A percentile compares a stretch with the other conserved stretches of the same genome.
phyloP scores from a whole-genome alignment of 2,113 vertebrate species.

The Lethenteron camtschaticum region DNA sequence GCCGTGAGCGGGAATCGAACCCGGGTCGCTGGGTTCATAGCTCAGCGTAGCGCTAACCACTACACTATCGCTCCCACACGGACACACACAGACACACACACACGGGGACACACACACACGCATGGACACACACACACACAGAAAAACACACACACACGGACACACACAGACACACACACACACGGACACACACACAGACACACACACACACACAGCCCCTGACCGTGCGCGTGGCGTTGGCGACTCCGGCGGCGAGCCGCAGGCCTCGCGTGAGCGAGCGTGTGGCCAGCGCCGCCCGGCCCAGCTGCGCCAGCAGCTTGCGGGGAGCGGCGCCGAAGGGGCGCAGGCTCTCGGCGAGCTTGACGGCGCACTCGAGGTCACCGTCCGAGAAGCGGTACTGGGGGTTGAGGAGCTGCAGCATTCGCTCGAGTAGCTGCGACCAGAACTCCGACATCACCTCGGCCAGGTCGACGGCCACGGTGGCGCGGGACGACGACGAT shows the following conservation, averaged over 20 bases:
- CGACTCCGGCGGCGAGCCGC: neutral
- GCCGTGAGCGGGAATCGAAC: no score
- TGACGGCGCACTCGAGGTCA: slow-evolving; percentile 85
- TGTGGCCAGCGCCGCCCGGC: neutral
- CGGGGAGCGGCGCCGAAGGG: slow-evolving; percentile 81
- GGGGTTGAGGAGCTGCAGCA: slow-evolving; percentile 82
- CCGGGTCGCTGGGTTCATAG: no score
- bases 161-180: no score
- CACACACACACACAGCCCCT: no score
- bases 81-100: no score
- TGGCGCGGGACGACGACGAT: no score
- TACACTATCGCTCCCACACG: no score
- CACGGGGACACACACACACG: no score
- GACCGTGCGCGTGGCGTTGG: neutral
- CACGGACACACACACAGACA: no score
- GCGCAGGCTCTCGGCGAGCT: slow-evolving; percentile 68
- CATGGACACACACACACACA: no score
- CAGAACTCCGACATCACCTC: slow-evolving; percentile 87
- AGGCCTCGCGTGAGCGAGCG: neutral
- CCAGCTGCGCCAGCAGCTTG: slow-evolving; percentile 71
- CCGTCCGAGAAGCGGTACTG: slow-evolving; percentile 72
- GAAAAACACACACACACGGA: no score
- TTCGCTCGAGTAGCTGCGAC: slow-evolving; percentile 72
- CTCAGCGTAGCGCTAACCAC: no score
- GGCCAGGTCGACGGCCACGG: slow-evolving; percentile 22